Percentiles rank a stretch among this genome's conserved stretches.
Conservation (phyloP, 1,140 invertebrate genomes). For the Trichonephila inaurata region DNA sequence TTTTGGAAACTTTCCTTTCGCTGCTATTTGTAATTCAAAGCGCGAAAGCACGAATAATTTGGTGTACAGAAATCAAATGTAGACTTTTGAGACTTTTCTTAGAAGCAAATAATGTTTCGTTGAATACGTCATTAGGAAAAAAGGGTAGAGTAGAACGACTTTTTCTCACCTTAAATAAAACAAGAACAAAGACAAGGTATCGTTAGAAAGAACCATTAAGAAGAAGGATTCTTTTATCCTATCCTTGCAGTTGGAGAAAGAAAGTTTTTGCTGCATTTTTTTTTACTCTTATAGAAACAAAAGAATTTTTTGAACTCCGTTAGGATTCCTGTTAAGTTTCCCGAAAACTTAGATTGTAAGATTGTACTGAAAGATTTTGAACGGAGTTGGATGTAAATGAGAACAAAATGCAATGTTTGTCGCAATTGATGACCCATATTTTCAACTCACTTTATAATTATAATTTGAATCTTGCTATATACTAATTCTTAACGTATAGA, state of each 20-base stretch:
- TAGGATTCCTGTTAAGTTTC: background rate
- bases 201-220: background rate
- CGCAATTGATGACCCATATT: background rate
- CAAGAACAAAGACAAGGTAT: slow-evolving; percentile 12
- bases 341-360: background rate
- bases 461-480: background rate
- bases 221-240: slow-evolving; percentile 32
- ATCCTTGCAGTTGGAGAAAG: background rate
- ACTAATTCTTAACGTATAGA: background rate
- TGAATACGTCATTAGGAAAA: slow-evolving; percentile 1
- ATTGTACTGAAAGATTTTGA: background rate
- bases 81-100: background rate
- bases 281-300: background rate
- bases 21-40: slow-evolving; percentile 3
- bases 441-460: background rate
- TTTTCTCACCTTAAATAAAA: slow-evolving; percentile 19
- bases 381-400: background rate
- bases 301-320: background rate
- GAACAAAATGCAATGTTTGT: background rate
- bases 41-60: background rate
- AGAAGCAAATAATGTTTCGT: background rate
- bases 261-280: background rate
- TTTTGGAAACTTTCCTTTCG: background rate
- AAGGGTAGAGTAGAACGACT: slow-evolving; percentile 1
- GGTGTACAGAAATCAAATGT: slow-evolving; percentile 20